A percentile compares a stretch with the other conserved stretches of the same genome.
phyloP scores from a whole-genome alignment of 2,113 vertebrate species.

The Sigmodon hispidus region DNA sequence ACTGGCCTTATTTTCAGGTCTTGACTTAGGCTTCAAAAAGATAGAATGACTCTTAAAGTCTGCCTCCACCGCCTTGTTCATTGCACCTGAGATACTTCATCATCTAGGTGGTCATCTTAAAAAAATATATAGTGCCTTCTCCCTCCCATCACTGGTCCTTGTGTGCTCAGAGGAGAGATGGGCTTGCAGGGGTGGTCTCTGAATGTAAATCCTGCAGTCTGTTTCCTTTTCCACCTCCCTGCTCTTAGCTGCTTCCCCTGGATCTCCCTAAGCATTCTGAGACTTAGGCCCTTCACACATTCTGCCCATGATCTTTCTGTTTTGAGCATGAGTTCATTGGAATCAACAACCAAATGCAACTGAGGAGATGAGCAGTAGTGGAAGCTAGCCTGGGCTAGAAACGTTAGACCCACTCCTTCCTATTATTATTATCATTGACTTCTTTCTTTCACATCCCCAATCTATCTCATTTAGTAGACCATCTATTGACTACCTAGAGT shows the following conservation, averaged over 20 bases:
- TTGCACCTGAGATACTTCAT: not conserved
- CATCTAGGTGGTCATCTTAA: not conserved
- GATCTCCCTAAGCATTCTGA: not conserved
- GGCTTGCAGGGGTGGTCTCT: too few species aligned
- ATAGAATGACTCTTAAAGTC: not conserved
- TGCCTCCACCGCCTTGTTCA: not conserved
- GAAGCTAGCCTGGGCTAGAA: not conserved
- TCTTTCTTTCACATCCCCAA: not conserved
- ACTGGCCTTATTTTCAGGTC: not conserved
- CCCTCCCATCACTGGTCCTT: not conserved
- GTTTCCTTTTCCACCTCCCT: not conserved
- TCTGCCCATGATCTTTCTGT: not conserved
- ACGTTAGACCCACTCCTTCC: not conserved
- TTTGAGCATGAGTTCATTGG: not conserved
- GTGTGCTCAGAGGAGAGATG: not conserved
- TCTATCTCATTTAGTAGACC: not conserved
- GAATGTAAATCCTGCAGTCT: not conserved
- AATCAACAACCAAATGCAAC: not conserved
- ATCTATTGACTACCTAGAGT: not conserved
- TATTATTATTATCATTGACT: not conserved
- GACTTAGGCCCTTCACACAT: not conserved
- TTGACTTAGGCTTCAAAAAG: not conserved
- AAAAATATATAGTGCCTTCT: not conserved
- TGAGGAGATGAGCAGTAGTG: not conserved
- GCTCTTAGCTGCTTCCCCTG: not conserved